Conservation (phyloP, 2,113 vertebrate genomes). For the Loxodonta africana region DNA sequence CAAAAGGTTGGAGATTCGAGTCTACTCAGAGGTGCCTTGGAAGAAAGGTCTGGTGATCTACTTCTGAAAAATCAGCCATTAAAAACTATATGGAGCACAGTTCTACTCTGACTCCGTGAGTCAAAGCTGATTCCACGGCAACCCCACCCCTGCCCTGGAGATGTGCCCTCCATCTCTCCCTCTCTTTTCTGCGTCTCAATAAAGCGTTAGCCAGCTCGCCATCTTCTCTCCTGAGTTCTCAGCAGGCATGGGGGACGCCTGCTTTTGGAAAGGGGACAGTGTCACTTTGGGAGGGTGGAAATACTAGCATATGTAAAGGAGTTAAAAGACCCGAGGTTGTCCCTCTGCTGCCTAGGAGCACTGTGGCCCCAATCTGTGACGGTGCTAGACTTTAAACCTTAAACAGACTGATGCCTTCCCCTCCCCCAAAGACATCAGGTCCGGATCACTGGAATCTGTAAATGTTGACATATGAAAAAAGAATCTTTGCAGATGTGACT, state of each 20-base stretch:
- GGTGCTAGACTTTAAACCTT: not conserved
- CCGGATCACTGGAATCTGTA: not conserved
- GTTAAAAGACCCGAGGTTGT: not conserved
- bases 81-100: not conserved
- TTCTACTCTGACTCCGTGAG: not conserved
- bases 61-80: not conserved
- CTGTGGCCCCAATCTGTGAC: not conserved
- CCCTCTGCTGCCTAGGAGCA: not conserved
- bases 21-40: not conserved
- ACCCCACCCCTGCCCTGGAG: too few species aligned
- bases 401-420: not conserved
- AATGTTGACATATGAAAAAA: not conserved
- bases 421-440: not conserved
- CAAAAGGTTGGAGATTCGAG: not conserved
- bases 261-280: not conserved
- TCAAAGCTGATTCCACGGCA: not conserved
- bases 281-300: not conserved
- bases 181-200: not conserved
- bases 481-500: not conserved
- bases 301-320: not conserved
- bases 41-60: not conserved
- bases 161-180: not conserved
- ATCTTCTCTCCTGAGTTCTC: not conserved
- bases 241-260: not conserved
- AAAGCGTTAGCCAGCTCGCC: not conserved